These are phyloP conservation scores for Oncorhynchus nerka DNA, from an alignment of 2,113 vertebrate genomes.

Conservation along the genomic window DNA sequence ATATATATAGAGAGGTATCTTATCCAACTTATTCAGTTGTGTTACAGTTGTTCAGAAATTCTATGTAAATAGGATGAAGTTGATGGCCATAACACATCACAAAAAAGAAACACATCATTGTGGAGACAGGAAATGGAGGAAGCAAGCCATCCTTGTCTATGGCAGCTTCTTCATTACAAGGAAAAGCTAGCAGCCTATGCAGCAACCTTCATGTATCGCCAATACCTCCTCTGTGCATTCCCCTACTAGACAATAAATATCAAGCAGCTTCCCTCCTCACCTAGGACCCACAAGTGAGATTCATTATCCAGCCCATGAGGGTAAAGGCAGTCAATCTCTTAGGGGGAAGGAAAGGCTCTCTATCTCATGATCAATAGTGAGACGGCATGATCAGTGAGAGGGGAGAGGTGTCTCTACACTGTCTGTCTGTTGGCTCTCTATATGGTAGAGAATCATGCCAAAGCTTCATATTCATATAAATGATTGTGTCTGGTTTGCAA, in stretches of 20 bases:
- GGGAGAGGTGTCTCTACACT: constrained; percentile 30
- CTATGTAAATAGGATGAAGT: no score
- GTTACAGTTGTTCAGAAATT: no score
- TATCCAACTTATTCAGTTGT: neutral
- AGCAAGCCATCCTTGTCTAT: constrained; percentile 29
- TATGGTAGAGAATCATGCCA: constrained; percentile 21
- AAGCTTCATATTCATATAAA: constrained; percentile 8
- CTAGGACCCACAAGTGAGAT: constrained; percentile 62
- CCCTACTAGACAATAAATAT: constrained; percentile 72
- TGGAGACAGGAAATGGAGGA: constrained; percentile 17
- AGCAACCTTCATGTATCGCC: constrained; percentile 33
- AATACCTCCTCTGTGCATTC: constrained; percentile 49
- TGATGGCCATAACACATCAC: no score
- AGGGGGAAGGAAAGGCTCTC: constrained; percentile 65
- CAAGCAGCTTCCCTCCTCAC: constrained; percentile 62
- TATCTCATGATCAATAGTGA: constrained; percentile 70
- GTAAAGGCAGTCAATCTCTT: constrained; percentile 65
- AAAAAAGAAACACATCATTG: constrained; percentile 1
- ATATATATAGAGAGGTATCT: neutral
- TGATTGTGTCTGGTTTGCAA: constrained; percentile 23
- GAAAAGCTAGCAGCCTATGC: constrained; percentile 41
- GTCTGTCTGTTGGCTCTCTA: constrained; percentile 18
- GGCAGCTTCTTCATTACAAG: constrained; percentile 50
- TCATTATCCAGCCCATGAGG: constrained; percentile 65
- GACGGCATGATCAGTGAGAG: constrained; percentile 49